These are phyloP conservation scores for Scatophagus argus DNA, from an alignment of 2,113 vertebrate species.

Conservation along the genomic window DNA sequence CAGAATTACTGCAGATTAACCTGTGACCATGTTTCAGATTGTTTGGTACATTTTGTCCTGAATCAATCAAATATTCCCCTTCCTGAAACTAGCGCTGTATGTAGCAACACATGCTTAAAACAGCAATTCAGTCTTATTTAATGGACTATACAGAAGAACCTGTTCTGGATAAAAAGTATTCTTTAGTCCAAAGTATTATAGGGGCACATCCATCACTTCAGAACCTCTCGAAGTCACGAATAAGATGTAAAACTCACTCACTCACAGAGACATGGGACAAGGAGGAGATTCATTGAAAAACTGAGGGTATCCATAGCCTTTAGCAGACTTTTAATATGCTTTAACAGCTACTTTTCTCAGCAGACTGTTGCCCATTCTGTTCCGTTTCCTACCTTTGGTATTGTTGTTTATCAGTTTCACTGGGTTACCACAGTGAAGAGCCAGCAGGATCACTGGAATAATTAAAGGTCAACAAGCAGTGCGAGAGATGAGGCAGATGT, in stretches of 20 bases:
- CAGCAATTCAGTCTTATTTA: background rate
- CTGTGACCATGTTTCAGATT: background rate
- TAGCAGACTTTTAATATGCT: background rate
- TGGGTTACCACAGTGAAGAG: constrained; percentile 74
- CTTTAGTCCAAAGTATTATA: background rate
- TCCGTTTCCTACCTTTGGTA: constrained; percentile 27
- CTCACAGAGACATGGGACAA: background rate
- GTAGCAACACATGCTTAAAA: background rate
- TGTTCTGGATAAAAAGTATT: background rate
- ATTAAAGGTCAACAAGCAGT: constrained; percentile 85
- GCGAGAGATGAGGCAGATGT: constrained; percentile 65
- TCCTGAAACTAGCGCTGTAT: background rate
- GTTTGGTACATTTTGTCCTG: background rate
- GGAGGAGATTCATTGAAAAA: background rate
- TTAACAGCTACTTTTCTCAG: constrained; percentile 7
- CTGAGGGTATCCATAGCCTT: background rate
- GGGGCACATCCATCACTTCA: constrained; percentile 1
- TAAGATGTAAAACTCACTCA: background rate
- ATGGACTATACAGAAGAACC: background rate
- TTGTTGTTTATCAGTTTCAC: constrained; percentile 64
- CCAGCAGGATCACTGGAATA: constrained; percentile 84
- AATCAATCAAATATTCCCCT: background rate
- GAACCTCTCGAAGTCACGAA: background rate
- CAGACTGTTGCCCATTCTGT: constrained; percentile 9
- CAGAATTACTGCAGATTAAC: background rate